Base-by-base conservation (phyloP, 2,797 vertebrate species). In the Agapornis canus region DNA sequence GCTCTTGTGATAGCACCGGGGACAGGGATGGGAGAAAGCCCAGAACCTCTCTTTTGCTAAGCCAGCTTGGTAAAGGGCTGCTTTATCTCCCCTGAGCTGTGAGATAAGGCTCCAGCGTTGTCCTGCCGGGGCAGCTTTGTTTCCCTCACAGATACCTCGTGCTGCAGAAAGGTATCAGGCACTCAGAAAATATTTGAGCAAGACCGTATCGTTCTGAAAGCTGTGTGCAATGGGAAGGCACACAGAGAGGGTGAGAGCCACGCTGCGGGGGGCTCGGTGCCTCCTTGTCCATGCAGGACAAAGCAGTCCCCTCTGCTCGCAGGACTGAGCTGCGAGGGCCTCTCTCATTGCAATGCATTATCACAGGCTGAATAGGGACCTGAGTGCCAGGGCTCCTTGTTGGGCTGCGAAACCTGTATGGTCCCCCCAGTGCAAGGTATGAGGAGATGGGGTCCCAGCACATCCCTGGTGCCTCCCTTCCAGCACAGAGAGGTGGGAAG, bases 21-120 rank as follows among this genome's bases (percentile, higher is more conserved):
- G 39, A 48, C 39, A 78, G 71, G 72, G 51, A 25, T 1, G 10
- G 39, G 69, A 42, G 18, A 82, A 60, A 87, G 31, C 84, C 76
- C 86, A 82, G 91, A 77, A 63, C 49, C 39, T 37, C 49, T 23
- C 40, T 57, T 25, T 19, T 83, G 84, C 89, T 37, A 11, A 43
- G 66, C 3, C 61, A 86, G 78, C 7, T 4, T 9, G 29, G 29
- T 25, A 20, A 80, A 64, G 39, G 76, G 57, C 80, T 91, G 65
- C 12, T 39, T 61, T 81, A 90, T 94, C 94, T 92, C 80, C 82
- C 26, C 69, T 89, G 26, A 56, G 35, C 71, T 32, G 57, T 4
- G 57, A 91, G 91, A 94, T 91, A 90, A 95, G 65, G 49, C 18
- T 32, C 27, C 76, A 43, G 48, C 3, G 82, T 25, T 48, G 86